Evolutionary conservation across 2,113 vertebrate genomes (phyloP).

Genomic region (Oreochromis aureus): DNA sequence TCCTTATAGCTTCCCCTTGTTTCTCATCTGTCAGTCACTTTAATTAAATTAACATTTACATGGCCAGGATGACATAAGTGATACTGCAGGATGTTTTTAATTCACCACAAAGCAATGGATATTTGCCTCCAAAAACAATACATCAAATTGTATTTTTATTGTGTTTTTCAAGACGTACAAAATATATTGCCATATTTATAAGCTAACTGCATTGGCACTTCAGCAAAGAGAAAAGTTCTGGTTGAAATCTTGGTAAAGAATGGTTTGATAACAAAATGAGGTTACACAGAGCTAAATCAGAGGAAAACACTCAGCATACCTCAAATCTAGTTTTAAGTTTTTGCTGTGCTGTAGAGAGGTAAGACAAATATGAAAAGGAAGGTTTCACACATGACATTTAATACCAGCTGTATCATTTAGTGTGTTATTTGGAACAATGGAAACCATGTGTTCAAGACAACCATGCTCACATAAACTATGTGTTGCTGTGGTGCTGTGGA

Average conservation of each 20-base stretch:
- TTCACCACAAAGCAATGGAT: not conserved
- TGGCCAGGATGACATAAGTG: not conserved
- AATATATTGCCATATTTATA: not conserved
- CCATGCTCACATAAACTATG: not conserved
- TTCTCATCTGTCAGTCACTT: not conserved
- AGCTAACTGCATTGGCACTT: not conserved
- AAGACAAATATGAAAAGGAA: not conserved
- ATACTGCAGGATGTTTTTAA: not conserved
- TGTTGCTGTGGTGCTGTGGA: not conserved
- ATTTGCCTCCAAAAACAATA: not conserved
- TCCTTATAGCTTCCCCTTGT: not conserved
- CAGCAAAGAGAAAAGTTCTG: not conserved
- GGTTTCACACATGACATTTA: not conserved
- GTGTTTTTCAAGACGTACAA: not conserved
- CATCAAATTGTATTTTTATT: not conserved
- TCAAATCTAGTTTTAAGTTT: not conserved
- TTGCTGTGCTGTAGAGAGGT: not conserved
- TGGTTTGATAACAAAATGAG: not conserved
- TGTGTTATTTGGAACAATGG: not conserved
- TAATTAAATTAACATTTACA: not conserved
- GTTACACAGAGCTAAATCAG: not conserved
- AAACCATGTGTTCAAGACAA: not conserved
- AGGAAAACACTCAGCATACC: not conserved
- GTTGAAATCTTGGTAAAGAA: not conserved
- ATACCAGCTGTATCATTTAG: not conserved